Base-by-base conservation (phyloP, 2,113 vertebrate species). In the Cairina moschata region DNA sequence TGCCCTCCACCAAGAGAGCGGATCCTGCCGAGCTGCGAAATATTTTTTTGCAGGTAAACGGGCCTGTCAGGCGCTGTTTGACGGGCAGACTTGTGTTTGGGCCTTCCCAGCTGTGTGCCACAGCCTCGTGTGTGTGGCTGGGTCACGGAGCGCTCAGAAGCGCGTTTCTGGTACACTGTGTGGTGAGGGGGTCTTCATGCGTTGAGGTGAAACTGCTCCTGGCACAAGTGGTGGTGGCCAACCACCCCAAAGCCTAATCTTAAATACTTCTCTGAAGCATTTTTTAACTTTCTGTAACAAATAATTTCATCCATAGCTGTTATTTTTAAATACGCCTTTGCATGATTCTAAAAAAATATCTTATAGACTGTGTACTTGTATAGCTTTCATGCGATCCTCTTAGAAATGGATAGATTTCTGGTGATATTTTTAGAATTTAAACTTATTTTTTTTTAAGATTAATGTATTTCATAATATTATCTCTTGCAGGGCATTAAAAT, bases 21-120 rank as follows among this genome's bases (percentile, higher is more conserved):
- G 99, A 99, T 97, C 98, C 99, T 31, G 97, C 97, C 90, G 98
- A 99, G 68, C 98, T 99, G 75, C 99, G 98, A 96, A 97, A 54
- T 95, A 98, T 99, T 95, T 99, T 99, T 95, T 97, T 99, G 62
- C 98, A 99, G 99, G 99, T 99, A 98, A 98, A 98, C 78, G 46
- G 59, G 46, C 32, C 56, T 86, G 28, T 48, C n/a, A 73, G 1
- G 13, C 15, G 74, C 46, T 34, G 29, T 68, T 74, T 48, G 44
- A 23, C 20, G 54, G 83, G 28, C 48, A 58, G 80, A 3, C 54
- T 15, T 13, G 3, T 32, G 18, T 3, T 42, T 62, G 38, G 29
- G 17, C 31, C 38, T 17, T 59, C 58, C 32, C 40, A 29, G 75
- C 44, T 3, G 44, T 44, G 48, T 58, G 22, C 55, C 25, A 0